Conservation (phyloP, 2,113 vertebrate species). For the Chlorodrepanis virens region DNA sequence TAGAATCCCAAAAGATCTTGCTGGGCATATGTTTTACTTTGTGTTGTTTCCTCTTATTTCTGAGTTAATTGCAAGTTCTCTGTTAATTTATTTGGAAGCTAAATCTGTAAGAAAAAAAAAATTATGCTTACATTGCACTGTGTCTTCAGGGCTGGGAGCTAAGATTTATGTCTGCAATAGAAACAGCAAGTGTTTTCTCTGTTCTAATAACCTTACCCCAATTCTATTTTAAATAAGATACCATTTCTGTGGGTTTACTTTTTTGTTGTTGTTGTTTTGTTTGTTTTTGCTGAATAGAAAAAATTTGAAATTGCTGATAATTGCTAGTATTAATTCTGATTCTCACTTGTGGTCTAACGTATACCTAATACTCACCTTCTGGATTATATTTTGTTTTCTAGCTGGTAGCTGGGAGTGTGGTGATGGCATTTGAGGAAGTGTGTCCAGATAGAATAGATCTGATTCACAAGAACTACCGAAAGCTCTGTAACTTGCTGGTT, state of each 20-base stretch:
- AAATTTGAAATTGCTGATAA: background rate
- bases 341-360: background rate
- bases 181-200: background rate
- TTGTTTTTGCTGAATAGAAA: background rate
- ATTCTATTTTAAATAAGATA: background rate
- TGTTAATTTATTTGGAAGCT: slow-evolving; percentile 35
- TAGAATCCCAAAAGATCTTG: background rate
- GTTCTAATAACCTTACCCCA: background rate
- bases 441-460: slow-evolving; percentile 97
- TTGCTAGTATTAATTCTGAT: background rate
- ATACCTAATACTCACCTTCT: slow-evolving; percentile 23
- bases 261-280: background rate
- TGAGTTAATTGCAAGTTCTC: slow-evolving; percentile 37
- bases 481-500: slow-evolving; percentile 93
- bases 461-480: slow-evolving; percentile 97
- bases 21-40: background rate
- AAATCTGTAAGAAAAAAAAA: background rate
- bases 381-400: slow-evolving; percentile 69
- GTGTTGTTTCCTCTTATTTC: background rate
- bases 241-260: background rate
- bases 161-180: slow-evolving; percentile 51
- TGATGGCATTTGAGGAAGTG: slow-evolving; percentile 97
- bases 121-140: slow-evolving; percentile 14
- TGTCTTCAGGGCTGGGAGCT: background rate
- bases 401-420: slow-evolving; percentile 96